Evolutionary conservation across 2,113 vertebrate species (phyloP).

Genomic region (Urocynchramus pylzowi): DNA sequence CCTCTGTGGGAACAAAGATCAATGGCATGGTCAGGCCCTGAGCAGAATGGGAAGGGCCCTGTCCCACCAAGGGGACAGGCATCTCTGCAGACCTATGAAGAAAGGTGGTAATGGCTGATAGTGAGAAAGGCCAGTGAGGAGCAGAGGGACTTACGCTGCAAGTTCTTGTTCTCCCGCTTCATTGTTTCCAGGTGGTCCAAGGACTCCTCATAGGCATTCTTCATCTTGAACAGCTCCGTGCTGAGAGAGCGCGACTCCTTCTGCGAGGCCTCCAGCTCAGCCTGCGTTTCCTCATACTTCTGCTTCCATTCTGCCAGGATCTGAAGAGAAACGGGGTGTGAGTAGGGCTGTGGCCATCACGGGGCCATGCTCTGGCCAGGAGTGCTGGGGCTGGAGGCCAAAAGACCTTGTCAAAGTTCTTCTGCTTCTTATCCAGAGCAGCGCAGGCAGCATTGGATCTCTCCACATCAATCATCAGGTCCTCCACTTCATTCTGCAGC

Average conservation of each 20-base stretch:
- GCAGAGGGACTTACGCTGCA: constrained; percentile 71
- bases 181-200: constrained; percentile 76
- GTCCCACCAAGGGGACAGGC: not conserved
- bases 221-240: not conserved
- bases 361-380: not conserved
- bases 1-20: constrained; percentile 70
- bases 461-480: not conserved
- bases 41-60: not conserved
- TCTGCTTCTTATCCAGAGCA: not conserved
- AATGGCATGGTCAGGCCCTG: not conserved
- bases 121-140: not conserved
- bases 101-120: not conserved
- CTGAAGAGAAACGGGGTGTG: not conserved
- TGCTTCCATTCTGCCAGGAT: not conserved
- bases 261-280: not conserved
- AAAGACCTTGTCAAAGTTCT: not conserved
- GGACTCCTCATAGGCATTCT: constrained; percentile 40
- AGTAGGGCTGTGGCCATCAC: not conserved
- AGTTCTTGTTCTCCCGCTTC: constrained; percentile 80
- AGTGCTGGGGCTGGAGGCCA: no score
- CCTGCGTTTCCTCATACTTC: not conserved
- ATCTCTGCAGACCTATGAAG: not conserved
- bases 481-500: not conserved
- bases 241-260: not conserved
- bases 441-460: not conserved